Evolutionary conservation across 2,797 vertebrate genomes (phyloP), one percentile per base, ranked within the genome.

Genomic region (Amphiprion clarkii): DNA sequence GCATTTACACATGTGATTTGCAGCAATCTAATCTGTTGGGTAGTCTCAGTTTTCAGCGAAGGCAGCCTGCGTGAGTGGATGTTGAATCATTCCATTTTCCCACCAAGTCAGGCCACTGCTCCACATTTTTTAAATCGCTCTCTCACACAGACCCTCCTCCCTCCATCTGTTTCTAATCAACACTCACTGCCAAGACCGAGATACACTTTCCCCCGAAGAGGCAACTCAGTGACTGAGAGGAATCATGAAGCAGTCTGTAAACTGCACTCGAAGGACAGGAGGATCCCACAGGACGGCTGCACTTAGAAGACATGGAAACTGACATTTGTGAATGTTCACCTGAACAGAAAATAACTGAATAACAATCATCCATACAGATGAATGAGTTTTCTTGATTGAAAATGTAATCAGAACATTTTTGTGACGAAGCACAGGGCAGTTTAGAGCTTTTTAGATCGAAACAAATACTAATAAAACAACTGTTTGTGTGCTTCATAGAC

Each of bases 91-190:
- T 64, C 55, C 39, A 36, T 78, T 86, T 89, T 86, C 86, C 83
- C 83, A 89, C 74, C 31, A 60, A 87, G 33, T 54, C 48, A 33
- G 75, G 70, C 69, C 67, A 75, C 75, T 78, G 76, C 77, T 79
- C 80, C 57, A 74, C 67, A 83, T 87, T 86, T 85, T 81, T 78
- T 1, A 74, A 78, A 83, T 70, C 6, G 1, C 64, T 72, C 75
- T 74, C 65, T 58, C 85, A 70, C 66, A 82, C 62, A 7, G 67
- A 44, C 60, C 69, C 73, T 69, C 61, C 46, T 76, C 46, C 48
- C 9, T 62, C 56, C 90, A 93, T 89, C 91, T 94, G 92, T 76
- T 90, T 88, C 84, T 51, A 78, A 89, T 93, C 83, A 84, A 48
- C 42, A n/a, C 48, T 74, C 78, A 14, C 64, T 74, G 71, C 79